phyloP scores from a whole-genome alignment of 2,797 vertebrate genomes.

The Sebastes steindachneri region DNA sequence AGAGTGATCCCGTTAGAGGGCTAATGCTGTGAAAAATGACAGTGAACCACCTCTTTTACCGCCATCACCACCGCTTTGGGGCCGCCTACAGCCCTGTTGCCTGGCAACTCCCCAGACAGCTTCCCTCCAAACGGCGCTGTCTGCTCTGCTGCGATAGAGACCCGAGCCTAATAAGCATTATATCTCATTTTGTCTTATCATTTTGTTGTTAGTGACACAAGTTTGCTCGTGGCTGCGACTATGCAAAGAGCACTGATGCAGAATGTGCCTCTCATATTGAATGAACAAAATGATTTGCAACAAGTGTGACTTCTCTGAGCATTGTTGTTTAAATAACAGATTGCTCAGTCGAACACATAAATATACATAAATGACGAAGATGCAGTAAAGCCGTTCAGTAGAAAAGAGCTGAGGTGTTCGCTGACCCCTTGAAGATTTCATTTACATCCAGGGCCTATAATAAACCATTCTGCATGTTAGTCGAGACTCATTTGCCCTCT shows the following conservation, averaged over 20 bases:
- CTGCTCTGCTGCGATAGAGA: conserved; percentile 70
- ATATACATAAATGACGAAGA: conserved; percentile 34
- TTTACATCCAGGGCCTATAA: not conserved
- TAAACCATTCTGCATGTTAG: not conserved
- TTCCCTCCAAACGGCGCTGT: conserved; percentile 58
- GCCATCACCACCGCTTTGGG: conserved; percentile 60
- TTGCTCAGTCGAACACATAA: conserved; percentile 29
- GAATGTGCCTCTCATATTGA: conserved; percentile 54
- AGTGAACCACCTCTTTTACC: conserved; percentile 71
- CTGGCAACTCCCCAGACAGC: conserved; percentile 81
- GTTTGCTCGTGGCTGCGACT: conserved; percentile 52
- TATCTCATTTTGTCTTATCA: conserved; percentile 72
- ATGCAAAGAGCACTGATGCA: conserved; percentile 55
- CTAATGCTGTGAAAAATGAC: conserved; percentile 84
- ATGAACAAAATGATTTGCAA: conserved; percentile 52
- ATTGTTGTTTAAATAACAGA: conserved; percentile 45
- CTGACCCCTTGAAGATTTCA: not conserved
- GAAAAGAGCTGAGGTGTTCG: not conserved
- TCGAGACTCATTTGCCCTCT: not conserved
- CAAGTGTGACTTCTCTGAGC: conserved; percentile 43
- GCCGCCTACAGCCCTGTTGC: conserved; percentile 77
- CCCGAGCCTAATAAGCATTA: conserved; percentile 68
- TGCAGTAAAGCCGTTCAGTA: not conserved
- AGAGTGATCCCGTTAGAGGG: conserved; percentile 79
- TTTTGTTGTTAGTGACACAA: conserved; percentile 70